Percentiles rank a stretch among this genome's conserved stretches.
Conservation (phyloP, 92 coral and sea anemone genomes). For the Zoanthus sansibaricus region DNA sequence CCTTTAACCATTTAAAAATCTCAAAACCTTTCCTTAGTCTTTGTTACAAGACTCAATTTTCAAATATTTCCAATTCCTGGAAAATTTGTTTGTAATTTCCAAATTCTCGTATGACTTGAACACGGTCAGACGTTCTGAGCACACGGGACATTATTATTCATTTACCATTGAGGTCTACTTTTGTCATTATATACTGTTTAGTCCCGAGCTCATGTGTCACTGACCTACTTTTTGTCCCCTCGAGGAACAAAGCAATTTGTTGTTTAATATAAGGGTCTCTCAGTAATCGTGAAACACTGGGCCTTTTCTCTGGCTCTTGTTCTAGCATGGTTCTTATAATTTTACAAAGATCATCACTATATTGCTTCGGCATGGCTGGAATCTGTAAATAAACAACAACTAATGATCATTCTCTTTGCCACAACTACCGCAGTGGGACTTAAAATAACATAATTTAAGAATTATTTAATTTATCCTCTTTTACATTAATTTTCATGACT, state of each 20-base stretch:
- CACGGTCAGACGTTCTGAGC: no score
- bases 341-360: conserved; percentile 88
- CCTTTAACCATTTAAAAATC: no score
- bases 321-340: conserved; percentile 93
- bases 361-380: conserved; percentile 90
- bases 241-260: conserved; percentile 94
- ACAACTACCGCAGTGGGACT: neutral
- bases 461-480: no score
- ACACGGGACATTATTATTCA: no score
- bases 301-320: conserved; percentile 93
- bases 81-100: no score
- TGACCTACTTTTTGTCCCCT: conserved; percentile 97
- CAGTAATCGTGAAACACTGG: conserved; percentile 91
- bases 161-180: no score
- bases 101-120: no score
- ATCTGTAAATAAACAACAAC: conserved; percentile 53
- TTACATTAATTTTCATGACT: no score
- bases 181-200: no score
- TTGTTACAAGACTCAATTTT: no score
- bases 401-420: neutral
- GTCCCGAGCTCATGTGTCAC: neutral
- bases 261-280: conserved; percentile 93
- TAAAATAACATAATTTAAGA: neutral
- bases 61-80: no score
- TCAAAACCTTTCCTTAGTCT: no score